Evolutionary conservation across 2,888 invertebrate species (phyloP).

Genomic region (Mycalesis mineus): DNA sequence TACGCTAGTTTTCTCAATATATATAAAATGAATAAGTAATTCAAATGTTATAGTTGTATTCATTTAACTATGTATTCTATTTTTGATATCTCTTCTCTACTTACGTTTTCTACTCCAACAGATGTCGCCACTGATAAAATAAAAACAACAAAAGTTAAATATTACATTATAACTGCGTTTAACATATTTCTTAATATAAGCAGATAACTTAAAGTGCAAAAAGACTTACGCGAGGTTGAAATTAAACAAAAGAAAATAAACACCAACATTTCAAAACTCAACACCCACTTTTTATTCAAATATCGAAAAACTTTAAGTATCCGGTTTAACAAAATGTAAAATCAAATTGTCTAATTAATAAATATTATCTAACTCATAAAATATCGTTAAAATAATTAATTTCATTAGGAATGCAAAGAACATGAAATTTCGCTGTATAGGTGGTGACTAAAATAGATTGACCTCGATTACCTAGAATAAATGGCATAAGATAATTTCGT

Average conservation of each 20-base stretch:
- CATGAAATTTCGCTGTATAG: constrained; percentile 16
- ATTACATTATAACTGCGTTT: no score
- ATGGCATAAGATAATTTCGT: constrained; percentile 7
- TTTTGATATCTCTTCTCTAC: no score
- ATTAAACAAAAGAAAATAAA: constrained; percentile 21
- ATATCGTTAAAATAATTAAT: background rate
- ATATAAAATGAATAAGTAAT: no score
- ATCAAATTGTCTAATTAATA: background rate
- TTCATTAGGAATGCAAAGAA: background rate
- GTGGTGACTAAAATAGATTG: constrained; percentile 25
- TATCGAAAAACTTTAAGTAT: no score
- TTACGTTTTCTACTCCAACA: constrained; percentile 10
- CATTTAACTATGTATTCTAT: no score
- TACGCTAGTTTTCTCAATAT: no score
- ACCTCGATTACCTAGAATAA: constrained; percentile 22
- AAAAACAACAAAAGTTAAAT: background rate
- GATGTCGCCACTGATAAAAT: constrained; percentile 8
- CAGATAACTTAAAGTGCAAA: background rate
- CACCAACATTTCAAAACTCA: constrained; percentile 2
- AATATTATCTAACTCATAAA: no score
- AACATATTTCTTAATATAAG: no score
- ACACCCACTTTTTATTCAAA: background rate
- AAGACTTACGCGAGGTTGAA: constrained; percentile 24
- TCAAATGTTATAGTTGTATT: no score
- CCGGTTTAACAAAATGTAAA: no score